Base-by-base conservation (phyloP, 2,888 invertebrate genomes). In the Lepetodrilus schrolli region DNA sequence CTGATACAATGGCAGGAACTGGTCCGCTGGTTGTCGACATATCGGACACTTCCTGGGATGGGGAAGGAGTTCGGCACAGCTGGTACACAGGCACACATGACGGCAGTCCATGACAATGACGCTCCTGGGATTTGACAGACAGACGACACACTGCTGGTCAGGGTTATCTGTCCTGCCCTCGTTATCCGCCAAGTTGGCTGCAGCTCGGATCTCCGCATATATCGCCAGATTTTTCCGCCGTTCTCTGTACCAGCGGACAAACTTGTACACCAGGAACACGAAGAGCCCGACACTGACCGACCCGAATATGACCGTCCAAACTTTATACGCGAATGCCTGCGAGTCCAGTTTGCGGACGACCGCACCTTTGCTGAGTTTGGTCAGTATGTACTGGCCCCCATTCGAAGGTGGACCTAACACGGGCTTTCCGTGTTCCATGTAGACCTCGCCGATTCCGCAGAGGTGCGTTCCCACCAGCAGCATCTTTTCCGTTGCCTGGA, bases 401-500 rank as follows among this genome's bases (percentile, higher is more conserved):
- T 93, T 92, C 10, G 92, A 90, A 0, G 96, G 95, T 0, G 95
- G 84, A 3, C 51, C 48, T 8, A 95, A 94, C 84, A 96, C 92
- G 84, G 94, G 93, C 72, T 95, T 87, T 0, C 92, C 92, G 70
- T 93, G 93, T n/a, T 93, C 92, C 38, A 92, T 87, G 68, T 94
- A 93, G 26, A 96, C 91, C 91, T 96, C 94, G 13, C 97, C 97
- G 70, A 96, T 93, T 2, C 93, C 93, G 0, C 96, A 95, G 51
- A 96, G 93, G 79, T 94, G 93, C 66, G 95, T 94, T 17, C 95
- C 96, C 85, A 95, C 95, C 0, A 95, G 92, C 3, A 97, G 91
- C 93, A 97, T 95, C 91, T 95, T 94, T 89, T 97, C 97, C 66
- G 95, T 96, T 4, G 95, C 95, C 90, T 96, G 96, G 23, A 96